Evolutionary conservation across 2,113 vertebrate species (phyloP), one percentile per base, ranked within the genome.

Genomic region (Amazona guildingii): DNA sequence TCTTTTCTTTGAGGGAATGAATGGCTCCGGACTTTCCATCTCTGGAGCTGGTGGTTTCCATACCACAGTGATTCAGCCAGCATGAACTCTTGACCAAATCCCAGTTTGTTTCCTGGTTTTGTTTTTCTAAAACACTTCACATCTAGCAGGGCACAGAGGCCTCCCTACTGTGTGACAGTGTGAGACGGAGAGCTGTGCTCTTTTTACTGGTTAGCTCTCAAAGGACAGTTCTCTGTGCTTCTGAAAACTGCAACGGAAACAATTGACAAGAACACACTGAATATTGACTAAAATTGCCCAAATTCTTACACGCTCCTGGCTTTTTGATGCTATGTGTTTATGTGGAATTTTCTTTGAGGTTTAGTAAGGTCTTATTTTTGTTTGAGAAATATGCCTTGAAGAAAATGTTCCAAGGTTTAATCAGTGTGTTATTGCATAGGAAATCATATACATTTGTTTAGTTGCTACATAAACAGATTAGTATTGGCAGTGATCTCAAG

Each of bases 21-120:
- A 69, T 90, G 55, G 19, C 63, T 92, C 54, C 0, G n/a, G 86
- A 81, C 80, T 95, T 96, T 90, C 80, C 64, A 69, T 93, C 76
- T 92, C 81, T 75, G 94, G 90, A 68, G 64, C 73, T 94, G 88
- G 94, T 96, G 92, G 92, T 95, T 97, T 95, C 95, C 88, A 64
- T 44, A 63, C 83, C 88, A 44, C 90, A 80, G 39, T 96, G 95
- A 96, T 93, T 97, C 94, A 95, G 85, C 35, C 51, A 68, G 73
- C 24, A 13, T 90, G 88, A 94, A 92, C 83, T 88, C 61, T 94
- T 96, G 93, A 96, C 86, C 90, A 94, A 86, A 95, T 94, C 86
- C 86, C 61, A 88, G 19, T 75, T 94, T 72, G 51, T 93, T 96
- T 96, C 88, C 85, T 93, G 85, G 6, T 72, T 95, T 97, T 93